Percentiles rank a stretch among this genome's conserved stretches.
Conservation (phyloP, 2,797 vertebrate genomes). For the Pangasius krempfi region DNA sequence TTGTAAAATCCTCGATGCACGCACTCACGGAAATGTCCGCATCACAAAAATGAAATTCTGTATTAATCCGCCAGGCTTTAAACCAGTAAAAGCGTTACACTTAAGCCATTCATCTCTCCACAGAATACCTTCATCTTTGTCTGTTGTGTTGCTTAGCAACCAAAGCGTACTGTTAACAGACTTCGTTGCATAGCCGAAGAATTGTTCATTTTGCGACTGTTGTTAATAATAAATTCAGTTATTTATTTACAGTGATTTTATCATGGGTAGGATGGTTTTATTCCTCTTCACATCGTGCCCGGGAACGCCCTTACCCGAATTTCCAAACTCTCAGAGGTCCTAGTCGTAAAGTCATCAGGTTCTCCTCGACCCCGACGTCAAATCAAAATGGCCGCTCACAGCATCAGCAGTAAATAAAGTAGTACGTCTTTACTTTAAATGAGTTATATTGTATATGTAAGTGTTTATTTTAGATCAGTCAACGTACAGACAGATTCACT, state of each 20-base stretch:
- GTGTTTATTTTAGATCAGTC: too few relatives aligned
- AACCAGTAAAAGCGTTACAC: not conserved
- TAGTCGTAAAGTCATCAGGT: not conserved
- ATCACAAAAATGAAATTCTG: too few relatives aligned
- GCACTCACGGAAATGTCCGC: too few relatives aligned
- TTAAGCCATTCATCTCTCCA: not conserved
- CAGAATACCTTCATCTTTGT: not conserved
- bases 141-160: conserved; percentile 8
- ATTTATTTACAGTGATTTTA: not conserved
- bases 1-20: too few relatives aligned
- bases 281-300: not conserved
- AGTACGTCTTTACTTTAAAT: too few relatives aligned
- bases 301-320: not conserved
- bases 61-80: not conserved
- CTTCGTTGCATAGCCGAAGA: not conserved
- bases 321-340: not conserved
- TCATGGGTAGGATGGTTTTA: not conserved
- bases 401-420: too few relatives aligned
- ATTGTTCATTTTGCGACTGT: not conserved
- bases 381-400: not conserved
- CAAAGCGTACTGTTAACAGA: not conserved
- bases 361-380: not conserved
- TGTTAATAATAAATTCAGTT: not conserved
- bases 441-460: too few relatives aligned
- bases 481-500: too few relatives aligned